phyloP scores from a whole-genome alignment of 2,888 invertebrate genomes.

The Zele albiditarsus region DNA sequence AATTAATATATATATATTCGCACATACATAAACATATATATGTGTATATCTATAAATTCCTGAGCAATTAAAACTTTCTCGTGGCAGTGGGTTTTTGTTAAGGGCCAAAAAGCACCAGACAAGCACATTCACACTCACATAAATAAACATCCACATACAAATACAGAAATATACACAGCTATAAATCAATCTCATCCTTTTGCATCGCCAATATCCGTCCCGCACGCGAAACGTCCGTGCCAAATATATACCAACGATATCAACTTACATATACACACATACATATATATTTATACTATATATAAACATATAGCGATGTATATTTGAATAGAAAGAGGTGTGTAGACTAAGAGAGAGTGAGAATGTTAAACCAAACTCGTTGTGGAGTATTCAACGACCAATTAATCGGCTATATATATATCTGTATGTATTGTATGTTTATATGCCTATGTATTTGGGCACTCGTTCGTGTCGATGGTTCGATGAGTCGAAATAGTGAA shows the following conservation, averaged over 20 bases:
- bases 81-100: constrained; percentile 51
- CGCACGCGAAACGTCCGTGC: constrained; percentile 41
- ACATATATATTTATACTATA: not conserved
- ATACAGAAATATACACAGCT: constrained; percentile 14
- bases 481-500: not conserved
- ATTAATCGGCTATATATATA: constrained; percentile 32
- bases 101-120: constrained; percentile 43
- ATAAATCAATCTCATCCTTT: constrained; percentile 50
- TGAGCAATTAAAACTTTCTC: constrained; percentile 64
- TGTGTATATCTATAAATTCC: constrained; percentile 46
- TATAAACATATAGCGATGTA: not conserved
- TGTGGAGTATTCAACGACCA: constrained; percentile 33
- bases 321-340: not conserved
- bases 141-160: not conserved
- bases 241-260: constrained; percentile 32
- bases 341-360: not conserved
- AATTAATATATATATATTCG: not conserved
- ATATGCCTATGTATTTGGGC: too few relatives aligned
- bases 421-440: too few relatives aligned
- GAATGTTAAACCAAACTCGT: constrained; percentile 30
- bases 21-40: not conserved
- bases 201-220: constrained; percentile 43
- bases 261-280: not conserved
- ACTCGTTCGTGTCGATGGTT: constrained; percentile 25
- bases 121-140: not conserved